Base-by-base conservation (phyloP, 2,113 vertebrate species). In the Atractosteus spatula region DNA sequence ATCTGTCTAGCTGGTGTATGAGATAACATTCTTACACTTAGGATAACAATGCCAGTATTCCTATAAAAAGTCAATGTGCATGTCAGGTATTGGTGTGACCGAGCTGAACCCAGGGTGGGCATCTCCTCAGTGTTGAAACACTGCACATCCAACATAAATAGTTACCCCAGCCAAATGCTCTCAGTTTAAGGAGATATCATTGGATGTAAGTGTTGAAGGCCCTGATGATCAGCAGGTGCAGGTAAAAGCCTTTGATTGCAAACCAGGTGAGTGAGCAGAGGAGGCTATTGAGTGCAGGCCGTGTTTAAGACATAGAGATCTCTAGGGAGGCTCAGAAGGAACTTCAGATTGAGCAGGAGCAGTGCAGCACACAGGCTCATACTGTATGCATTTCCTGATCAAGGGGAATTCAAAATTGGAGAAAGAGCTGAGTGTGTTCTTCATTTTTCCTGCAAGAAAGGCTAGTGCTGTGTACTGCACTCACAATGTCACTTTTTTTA, bases 231-330 rank as follows among this genome's bases (percentile, higher is more conserved):
- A 93, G 81, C 7, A 89, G 81, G 76, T 91, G 90, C 68, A 91
- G 83, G 63, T 93, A 89, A 8, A 85, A 88, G 68, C 86, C 86
- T 69, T 92, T 91, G 51, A 93, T 78, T 0, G 29, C 75, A 3
- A 10, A 90, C 91, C 89, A 91, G 72, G 90, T 91, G 79, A 93
- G 89, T 70, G 75, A 81, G 47, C 86, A 88, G 76, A 92, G 86
- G 63, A 90, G 77, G 68, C 79, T 89, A 93, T 71, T 91, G 91
- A 3, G 85, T 85, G 73, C 84, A 0, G 0, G 82, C 85, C 0
- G 77, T 88, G 2, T 72, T 71, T 7, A 41, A 29, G 74, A 68
- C 42, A 51, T 91, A 92, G 59, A 76, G 0, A 73, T 12, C 2
- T 0, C 41, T 44, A 41, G 10, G 0, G 2, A 0, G 2, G 76